Percentiles rank a stretch among this genome's conserved stretches.
These are phyloP conservation scores for Chaunax sp. DNA, from an alignment of 2,797 vertebrate genomes.

Conservation along the genomic window DNA sequence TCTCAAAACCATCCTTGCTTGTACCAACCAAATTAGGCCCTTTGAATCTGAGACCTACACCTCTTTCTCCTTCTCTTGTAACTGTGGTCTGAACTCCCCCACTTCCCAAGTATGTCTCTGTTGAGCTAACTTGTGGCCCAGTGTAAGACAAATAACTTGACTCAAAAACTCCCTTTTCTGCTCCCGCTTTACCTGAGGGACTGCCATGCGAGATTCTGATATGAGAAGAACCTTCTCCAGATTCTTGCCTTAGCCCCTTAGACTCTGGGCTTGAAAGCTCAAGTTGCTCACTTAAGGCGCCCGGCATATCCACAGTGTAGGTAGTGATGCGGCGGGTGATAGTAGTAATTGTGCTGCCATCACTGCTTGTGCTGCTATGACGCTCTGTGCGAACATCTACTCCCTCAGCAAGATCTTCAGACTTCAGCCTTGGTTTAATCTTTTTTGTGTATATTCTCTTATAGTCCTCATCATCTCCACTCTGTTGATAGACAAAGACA, in stretches of 20 bases:
- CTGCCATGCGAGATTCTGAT: slow-evolving; percentile 79
- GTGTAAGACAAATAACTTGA: slow-evolving; percentile 68
- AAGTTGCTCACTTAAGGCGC: slow-evolving; percentile 80
- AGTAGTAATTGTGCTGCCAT: slow-evolving; percentile 89
- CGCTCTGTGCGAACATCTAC: slow-evolving; percentile 87
- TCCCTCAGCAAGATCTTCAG: slow-evolving; percentile 88
- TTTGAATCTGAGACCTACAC: slow-evolving; percentile 72
- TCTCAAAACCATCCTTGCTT: slow-evolving; percentile 53
- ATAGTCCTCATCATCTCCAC: slow-evolving; percentile 95
- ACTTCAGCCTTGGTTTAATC: slow-evolving; percentile 93
- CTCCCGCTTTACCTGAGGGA: slow-evolving; percentile 71
- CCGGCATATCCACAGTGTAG: slow-evolving; percentile 92
- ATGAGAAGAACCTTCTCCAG: slow-evolving; percentile 79
- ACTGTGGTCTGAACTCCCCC: slow-evolving; percentile 62
- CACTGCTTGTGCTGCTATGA: slow-evolving; percentile 91
- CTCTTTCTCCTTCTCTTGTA: slow-evolving; percentile 64
- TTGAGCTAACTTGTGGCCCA: slow-evolving; percentile 68
- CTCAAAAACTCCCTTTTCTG: slow-evolving; percentile 67
- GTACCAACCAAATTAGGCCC: slow-evolving; percentile 67
- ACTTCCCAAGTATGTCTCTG: slow-evolving; percentile 70
- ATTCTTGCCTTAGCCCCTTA: slow-evolving; percentile 82
- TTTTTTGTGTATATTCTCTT: slow-evolving; percentile 93
- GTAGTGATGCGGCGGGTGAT: slow-evolving; percentile 93
- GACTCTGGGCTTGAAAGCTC: slow-evolving; percentile 88
- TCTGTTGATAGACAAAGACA: slow-evolving; percentile 79